These are phyloP conservation scores for Spongilla lacustris DNA, from an alignment of 37 sponge, comb jelly and placozoan species.

Conservation along the genomic window DNA sequence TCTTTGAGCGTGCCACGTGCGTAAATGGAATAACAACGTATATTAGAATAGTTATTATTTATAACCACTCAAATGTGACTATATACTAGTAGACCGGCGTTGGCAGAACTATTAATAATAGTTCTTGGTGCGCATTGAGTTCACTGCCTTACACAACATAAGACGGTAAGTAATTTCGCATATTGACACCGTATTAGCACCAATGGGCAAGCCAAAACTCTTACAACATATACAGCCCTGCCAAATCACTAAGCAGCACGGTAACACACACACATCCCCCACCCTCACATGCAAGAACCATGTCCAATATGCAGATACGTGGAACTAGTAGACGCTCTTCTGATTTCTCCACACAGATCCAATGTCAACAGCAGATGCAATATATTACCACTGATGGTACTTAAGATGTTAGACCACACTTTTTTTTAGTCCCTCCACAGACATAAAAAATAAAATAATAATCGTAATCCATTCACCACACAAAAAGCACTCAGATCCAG, in stretches of 20 bases:
- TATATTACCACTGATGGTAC: background rate
- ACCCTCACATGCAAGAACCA: conserved; percentile 74
- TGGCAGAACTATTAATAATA: no score
- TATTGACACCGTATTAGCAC: no score
- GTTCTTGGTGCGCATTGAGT: no score
- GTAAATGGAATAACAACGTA: background rate
- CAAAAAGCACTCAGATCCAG: no score
- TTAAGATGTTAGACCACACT: conserved; percentile 40
- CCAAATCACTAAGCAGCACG: no score
- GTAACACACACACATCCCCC: background rate
- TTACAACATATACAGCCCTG: conserved; percentile 68
- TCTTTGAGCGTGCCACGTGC: background rate
- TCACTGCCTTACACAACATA: no score
- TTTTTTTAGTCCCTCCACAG: conserved; percentile 83
- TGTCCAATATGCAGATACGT: conserved; percentile 67
- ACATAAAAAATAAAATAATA: conserved; percentile 33
- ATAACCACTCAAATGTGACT: no score
- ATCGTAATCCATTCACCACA: no score
- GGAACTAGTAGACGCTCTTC: conserved; percentile 40
- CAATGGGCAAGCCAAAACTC: conserved; percentile 27
- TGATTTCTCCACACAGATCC: conserved; percentile 59
- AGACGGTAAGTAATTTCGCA: no score
- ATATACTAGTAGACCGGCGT: no score
- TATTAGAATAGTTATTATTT: background rate
- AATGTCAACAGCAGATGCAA: conserved; percentile 78